A percentile compares a stretch with the other conserved stretches of the same genome.
Conservation (phyloP, 2,797 vertebrate genomes). For the Xiphophorus birchmanni region DNA sequence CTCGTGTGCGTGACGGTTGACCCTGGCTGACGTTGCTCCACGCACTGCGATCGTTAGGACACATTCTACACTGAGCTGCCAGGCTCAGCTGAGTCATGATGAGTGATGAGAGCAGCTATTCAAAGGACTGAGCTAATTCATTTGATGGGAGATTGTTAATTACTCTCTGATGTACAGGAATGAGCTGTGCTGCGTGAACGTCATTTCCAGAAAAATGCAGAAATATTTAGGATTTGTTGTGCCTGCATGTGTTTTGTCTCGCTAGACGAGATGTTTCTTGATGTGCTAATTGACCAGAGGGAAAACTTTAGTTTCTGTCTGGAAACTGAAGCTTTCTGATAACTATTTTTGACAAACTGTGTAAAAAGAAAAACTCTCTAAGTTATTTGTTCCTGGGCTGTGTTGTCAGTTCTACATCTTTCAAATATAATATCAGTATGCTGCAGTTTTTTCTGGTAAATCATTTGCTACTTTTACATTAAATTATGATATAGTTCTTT, state of each 20-base stretch:
- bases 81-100: constrained; percentile 53
- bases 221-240: neutral
- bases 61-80: constrained; percentile 70
- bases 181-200: constrained; percentile 19
- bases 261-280: neutral
- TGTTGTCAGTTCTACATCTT: neutral
- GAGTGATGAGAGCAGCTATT: constrained; percentile 59
- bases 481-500: neutral
- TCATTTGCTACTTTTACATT: neutral
- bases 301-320: neutral
- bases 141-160: constrained; percentile 70
- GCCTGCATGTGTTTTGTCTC: neutral
- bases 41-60: constrained; percentile 40
- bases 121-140: constrained; percentile 66
- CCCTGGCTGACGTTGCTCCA: constrained; percentile 30
- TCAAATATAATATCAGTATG: neutral
- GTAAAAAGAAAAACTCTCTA: neutral
- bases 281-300: neutral
- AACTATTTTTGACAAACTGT: neutral
- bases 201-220: neutral
- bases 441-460: neutral
- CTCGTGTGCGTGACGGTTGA: neutral
- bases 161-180: constrained; percentile 33
- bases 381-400: neutral
- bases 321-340: too few relatives aligned